Evolutionary conservation across 2,113 vertebrate genomes (phyloP).

Genomic region (Rhynchopsitta pachyrhyncha): DNA sequence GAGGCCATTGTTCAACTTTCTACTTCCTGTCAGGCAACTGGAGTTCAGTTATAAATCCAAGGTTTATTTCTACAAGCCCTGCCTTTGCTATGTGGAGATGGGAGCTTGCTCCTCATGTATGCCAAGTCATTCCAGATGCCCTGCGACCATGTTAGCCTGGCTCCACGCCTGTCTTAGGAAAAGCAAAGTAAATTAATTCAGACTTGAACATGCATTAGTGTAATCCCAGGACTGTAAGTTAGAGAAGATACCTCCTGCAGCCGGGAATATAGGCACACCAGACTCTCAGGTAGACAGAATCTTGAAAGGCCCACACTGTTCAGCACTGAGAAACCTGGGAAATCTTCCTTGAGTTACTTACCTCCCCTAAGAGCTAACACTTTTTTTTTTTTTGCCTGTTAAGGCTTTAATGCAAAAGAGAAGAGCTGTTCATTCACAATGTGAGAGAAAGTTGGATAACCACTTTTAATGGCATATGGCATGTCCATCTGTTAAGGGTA

Average conservation of each 20-base stretch:
- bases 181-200: not conserved
- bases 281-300: not conserved
- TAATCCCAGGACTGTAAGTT: not conserved
- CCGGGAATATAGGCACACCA: rapidly evolving
- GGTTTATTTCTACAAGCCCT: not conserved
- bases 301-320: not conserved
- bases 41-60: not conserved
- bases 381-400: not conserved
- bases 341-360: not conserved
- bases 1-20: not conserved
- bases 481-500: conserved; percentile 1
- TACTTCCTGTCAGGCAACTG: not conserved
- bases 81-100: not conserved
- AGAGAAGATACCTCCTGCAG: not conserved
- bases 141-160: rapidly evolving
- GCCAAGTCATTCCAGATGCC: not conserved
- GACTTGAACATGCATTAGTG: not conserved
- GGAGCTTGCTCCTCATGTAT: not conserved
- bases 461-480: not conserved
- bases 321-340: not conserved
- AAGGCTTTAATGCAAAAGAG: not conserved
- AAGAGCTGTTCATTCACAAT: not conserved
- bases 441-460: not conserved
- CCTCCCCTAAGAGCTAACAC: not conserved
- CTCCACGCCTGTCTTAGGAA: not conserved